Percentiles rank a stretch among this genome's conserved stretches.
Conservation (phyloP, 2,113 vertebrate genomes). For the Henicopernis longicauda region DNA sequence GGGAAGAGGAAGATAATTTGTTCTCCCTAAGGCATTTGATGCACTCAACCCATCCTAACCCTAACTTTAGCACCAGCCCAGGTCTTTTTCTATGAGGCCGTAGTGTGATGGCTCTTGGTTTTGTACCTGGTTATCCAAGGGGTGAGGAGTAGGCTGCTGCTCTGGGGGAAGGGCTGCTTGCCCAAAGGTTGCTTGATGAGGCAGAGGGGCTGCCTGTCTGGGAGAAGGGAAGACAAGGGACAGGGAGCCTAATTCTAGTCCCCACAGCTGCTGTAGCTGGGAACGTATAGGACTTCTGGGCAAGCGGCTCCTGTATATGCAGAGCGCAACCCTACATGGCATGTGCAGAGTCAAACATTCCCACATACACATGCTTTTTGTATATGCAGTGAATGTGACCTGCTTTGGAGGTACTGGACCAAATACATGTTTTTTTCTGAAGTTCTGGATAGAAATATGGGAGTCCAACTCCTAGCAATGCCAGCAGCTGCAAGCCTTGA, state of each 20-base stretch:
- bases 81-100: not conserved
- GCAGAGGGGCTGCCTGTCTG: not conserved
- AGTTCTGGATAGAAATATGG: not conserved
- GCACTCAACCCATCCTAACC: not conserved
- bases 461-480: not conserved
- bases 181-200: not conserved
- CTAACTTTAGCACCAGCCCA: not conserved
- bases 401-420: not conserved
- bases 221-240: not conserved
- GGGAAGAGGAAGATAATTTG: not conserved
- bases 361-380: fast-evolving
- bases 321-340: not conserved
- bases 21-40: not conserved
- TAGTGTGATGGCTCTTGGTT: not conserved
- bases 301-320: not conserved
- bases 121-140: not conserved
- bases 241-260: not conserved
- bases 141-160: not conserved
- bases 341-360: fast-evolving
- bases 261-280: not conserved
- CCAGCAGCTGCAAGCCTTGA: not conserved
- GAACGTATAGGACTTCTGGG: not conserved
- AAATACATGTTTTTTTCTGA: not conserved
- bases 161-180: not conserved
- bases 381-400: not conserved